Conservation (phyloP, 1,140 invertebrate species). For the Trichomalopsis sarcophagae region DNA sequence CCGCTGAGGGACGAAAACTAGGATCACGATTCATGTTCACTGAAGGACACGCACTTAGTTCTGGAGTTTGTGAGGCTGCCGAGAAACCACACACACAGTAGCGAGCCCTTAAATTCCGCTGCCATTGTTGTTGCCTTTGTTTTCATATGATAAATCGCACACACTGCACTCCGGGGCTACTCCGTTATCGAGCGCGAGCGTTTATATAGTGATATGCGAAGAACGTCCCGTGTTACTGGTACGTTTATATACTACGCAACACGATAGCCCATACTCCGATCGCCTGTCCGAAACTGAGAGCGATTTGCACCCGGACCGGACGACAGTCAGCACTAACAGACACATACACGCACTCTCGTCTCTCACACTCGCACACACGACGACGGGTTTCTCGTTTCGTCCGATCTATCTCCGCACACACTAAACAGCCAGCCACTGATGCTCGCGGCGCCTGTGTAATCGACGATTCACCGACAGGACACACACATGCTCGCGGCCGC, state of each 20-base stretch:
- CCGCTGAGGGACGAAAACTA: conserved; percentile 45
- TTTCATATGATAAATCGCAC: conserved; percentile 32
- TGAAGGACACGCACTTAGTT: conserved; percentile 50
- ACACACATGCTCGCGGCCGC: background rate
- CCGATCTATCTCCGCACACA: too few relatives aligned
- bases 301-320: background rate
- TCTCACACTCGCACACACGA: background rate
- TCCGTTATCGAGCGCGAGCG: background rate
- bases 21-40: conserved; percentile 54
- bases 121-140: conserved; percentile 41
- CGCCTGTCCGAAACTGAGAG: background rate
- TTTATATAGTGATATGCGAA: background rate
- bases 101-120: conserved; percentile 38
- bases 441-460: background rate
- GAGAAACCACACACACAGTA: conserved; percentile 14
- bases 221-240: background rate
- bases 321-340: background rate
- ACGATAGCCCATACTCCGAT: background rate
- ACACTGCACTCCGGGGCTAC: background rate
- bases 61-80: conserved; percentile 41
- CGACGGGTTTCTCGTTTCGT: background rate
- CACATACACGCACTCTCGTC: background rate
- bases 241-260: background rate
- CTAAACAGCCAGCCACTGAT: background rate
- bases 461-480: background rate